phyloP scores from a whole-genome alignment of 2,797 vertebrate genomes.

The Leptatherina wallacei region DNA sequence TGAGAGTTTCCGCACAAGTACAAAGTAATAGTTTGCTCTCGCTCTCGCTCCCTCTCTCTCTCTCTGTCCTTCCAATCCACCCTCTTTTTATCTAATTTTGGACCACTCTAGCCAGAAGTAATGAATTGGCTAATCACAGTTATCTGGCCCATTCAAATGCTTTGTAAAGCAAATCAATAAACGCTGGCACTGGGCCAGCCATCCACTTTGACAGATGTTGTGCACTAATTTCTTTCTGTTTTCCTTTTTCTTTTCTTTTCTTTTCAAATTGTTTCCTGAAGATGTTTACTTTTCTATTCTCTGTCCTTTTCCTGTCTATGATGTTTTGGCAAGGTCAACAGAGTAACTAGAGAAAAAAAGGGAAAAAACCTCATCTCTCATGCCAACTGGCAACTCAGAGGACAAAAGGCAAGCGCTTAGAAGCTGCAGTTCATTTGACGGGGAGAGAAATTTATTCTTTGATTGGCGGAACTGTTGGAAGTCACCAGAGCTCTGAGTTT shows the following conservation, averaged over 20 bases:
- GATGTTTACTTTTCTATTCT: slow-evolving; percentile 64
- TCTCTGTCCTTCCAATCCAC: slow-evolving; percentile 50
- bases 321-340: slow-evolving; percentile 68
- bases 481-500: slow-evolving; percentile 42
- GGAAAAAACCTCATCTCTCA: slow-evolving; percentile 8
- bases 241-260: slow-evolving; percentile 29
- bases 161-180: slow-evolving; percentile 86
- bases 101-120: slow-evolving; percentile 80
- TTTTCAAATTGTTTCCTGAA: slow-evolving; percentile 58
- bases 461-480: slow-evolving; percentile 56
- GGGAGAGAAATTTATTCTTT: slow-evolving; percentile 38
- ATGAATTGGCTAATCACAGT: slow-evolving; percentile 87
- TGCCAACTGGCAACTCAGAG: slow-evolving; percentile 58
- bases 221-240: slow-evolving; percentile 78
- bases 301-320: slow-evolving; percentile 36
- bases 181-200: slow-evolving; percentile 76
- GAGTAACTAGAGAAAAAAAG: slow-evolving; percentile 38
- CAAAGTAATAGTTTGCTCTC: slow-evolving; percentile 52
- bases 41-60: slow-evolving; percentile 13
- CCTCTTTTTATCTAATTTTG: slow-evolving; percentile 81
- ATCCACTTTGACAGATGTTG: slow-evolving; percentile 81
- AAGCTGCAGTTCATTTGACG: slow-evolving; percentile 55
- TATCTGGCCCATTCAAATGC: slow-evolving; percentile 83
- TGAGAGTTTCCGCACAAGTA: slow-evolving; percentile 53
- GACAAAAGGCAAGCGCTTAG: slow-evolving; percentile 59